A percentile compares a stretch with the other conserved stretches of the same genome.
Conservation (phyloP, 2,888 invertebrate genomes). For the Plagodis pulveraria region DNA sequence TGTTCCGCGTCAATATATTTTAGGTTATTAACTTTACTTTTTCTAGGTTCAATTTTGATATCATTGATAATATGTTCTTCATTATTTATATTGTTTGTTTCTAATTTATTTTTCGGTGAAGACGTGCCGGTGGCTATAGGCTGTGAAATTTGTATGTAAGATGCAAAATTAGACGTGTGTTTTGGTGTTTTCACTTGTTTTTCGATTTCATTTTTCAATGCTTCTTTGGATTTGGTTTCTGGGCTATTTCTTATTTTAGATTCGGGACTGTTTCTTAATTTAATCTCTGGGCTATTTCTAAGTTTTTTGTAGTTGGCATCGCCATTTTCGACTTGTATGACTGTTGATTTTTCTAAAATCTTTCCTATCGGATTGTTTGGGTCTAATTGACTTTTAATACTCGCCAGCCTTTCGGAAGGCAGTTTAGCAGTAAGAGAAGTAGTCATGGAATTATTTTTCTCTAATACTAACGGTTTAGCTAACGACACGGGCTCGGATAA, state of each 20-base stretch:
- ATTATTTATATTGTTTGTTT: conserved; percentile 48
- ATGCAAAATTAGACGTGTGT: conserved; percentile 86
- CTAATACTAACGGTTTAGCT: conserved; percentile 59
- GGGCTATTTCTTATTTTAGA: conserved; percentile 33
- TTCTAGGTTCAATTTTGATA: conserved; percentile 49
- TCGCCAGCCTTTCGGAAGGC: conserved; percentile 73
- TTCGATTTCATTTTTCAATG: conserved; percentile 70
- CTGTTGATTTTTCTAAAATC: conserved; percentile 80
- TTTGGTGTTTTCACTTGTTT: conserved; percentile 78
- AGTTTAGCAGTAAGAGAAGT: conserved; percentile 68
- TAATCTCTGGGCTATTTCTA: conserved; percentile 44
- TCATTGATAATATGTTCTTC: conserved; percentile 51
- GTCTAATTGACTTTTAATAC: conserved; percentile 78
- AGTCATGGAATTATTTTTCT: conserved; percentile 66
- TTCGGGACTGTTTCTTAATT: conserved; percentile 52
- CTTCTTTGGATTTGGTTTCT: conserved; percentile 46
- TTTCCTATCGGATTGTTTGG: conserved; percentile 82
- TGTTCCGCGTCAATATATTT: conserved; percentile 72
- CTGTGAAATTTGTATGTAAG: conserved; percentile 85
- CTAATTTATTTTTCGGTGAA: conserved; percentile 54
- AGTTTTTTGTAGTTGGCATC: conserved; percentile 53
- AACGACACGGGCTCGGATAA: conserved; percentile 73
- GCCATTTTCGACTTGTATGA: conserved; percentile 77
- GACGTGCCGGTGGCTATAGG: conserved; percentile 76
- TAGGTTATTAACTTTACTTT: conserved; percentile 53